These are phyloP conservation scores for Cepphus grylle DNA, from an alignment of 2,113 vertebrate species.

Conservation along the genomic window DNA sequence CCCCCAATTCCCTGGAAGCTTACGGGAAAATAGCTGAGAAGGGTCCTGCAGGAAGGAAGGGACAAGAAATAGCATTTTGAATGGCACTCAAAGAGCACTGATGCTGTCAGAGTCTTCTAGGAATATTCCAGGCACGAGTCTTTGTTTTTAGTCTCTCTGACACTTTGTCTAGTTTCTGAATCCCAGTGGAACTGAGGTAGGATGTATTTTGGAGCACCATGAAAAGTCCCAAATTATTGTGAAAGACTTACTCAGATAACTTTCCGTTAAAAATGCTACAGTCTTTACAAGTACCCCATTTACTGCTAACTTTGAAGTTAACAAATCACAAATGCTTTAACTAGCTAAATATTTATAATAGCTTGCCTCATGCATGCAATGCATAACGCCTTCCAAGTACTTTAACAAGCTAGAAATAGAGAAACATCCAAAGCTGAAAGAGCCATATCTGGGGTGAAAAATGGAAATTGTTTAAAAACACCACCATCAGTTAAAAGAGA, in stretches of 20 bases:
- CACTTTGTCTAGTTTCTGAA: neutral
- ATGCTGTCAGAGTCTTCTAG: neutral
- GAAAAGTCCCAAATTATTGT: neutral
- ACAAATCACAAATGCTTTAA: conserved; percentile 38
- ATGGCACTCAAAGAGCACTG: neutral
- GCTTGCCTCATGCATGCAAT: neutral
- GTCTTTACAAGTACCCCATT: conserved; percentile 2
- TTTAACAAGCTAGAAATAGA: conserved; percentile 55
- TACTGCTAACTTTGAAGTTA: neutral
- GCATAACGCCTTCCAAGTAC: conserved; percentile 33
- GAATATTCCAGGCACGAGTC: neutral
- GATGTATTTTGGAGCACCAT: neutral
- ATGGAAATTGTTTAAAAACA: conserved; percentile 46
- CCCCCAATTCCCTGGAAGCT: neutral
- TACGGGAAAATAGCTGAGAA: neutral
- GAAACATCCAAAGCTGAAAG: conserved; percentile 13
- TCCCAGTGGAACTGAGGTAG: neutral
- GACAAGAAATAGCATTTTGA: neutral
- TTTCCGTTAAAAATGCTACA: neutral
- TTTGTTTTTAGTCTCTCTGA: conserved; percentile 1
- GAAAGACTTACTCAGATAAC: neutral
- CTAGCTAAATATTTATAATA: conserved; percentile 62
- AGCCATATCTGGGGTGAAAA: conserved; percentile 59
- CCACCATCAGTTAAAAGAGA: neutral
- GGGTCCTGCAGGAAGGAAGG: neutral